Evolutionary conservation across 2,888 invertebrate species (phyloP), one percentile per base, ranked within the genome.

Genomic region (Ophion ellenae): DNA sequence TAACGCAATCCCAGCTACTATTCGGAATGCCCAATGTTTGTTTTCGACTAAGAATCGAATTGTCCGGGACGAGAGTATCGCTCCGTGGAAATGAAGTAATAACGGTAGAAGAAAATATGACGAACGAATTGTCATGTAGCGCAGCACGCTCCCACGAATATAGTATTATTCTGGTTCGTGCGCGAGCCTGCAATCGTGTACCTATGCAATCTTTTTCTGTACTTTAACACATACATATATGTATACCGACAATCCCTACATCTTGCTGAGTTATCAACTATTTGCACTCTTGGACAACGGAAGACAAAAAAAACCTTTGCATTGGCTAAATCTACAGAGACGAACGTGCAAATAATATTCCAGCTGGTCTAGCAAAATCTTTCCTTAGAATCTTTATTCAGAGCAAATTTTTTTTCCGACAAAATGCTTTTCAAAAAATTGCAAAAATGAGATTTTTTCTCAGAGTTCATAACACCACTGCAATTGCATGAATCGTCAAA

Each of bases 71-170:
- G 32, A 81, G 63, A 74, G 40, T 67, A 45, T 81, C 64, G 76
- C 84, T 70, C 59, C n/a, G 69, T 69, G 76, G 74, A 78, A 85
- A 85, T 85, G 73, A 78, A 81, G 81, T 70, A 78, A 85, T 85
- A 78, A 81, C 57, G 77, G 74, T 84, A 78, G 73, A 78, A 73
- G 63, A 71, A 83, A 70, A 77, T 47, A 83, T 67, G 79, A 69
- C 53, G 61, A 36, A 66, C 59, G 20, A 66, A 53, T 20, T 17
- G 20, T 66, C 2, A 53, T 66, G 61, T 10, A n/a, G 53, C 61
- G 20, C 47, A 28, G 76, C 85, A 83, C 83, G 70, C 83, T 83
- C 83, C 74, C 76, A 74, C 86, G 86, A 83, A 83, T 80, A 85
- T 79, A 66, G 75, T 63, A 71, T 70, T 64, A 64, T 70, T 63